phyloP scores from a whole-genome alignment of 2,113 vertebrate genomes.

The Vanacampus margaritifer region DNA sequence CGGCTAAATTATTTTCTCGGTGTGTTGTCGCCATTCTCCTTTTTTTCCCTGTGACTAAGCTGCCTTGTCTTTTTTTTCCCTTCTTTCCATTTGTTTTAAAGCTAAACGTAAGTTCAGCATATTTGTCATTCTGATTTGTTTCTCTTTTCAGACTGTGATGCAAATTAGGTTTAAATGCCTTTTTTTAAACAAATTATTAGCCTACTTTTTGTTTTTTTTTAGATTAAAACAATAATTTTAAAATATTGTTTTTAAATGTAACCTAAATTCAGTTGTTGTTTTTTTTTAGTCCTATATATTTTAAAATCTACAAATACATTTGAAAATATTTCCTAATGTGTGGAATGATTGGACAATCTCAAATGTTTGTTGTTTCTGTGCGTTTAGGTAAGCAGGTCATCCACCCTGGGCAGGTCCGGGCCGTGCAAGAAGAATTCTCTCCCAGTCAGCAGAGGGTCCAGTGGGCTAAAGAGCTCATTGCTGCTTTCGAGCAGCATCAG shows the following conservation, averaged over 20 bases:
- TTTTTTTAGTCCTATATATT: background rate
- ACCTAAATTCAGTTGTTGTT: background rate
- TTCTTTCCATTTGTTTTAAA: background rate
- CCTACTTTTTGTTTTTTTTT: background rate
- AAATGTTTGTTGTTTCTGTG: conserved; percentile 18
- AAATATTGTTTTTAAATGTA: background rate
- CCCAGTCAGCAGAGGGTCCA: conserved; percentile 85
- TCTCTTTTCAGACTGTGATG: background rate
- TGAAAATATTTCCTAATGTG: background rate
- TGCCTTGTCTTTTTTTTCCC: background rate
- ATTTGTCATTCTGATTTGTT: background rate
- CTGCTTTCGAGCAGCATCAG: conserved; percentile 89
- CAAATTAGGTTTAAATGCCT: background rate
- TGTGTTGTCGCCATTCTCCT: background rate
- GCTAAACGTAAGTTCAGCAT: background rate
- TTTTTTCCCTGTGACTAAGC: background rate
- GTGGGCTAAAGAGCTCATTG: conserved; percentile 91
- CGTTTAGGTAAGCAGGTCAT: conserved; percentile 94
- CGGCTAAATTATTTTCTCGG: conserved; percentile 1
- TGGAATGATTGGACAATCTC: background rate
- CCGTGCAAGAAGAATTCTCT: conserved; percentile 94
- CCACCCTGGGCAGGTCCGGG: conserved; percentile 89
- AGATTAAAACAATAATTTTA: too few relatives aligned
- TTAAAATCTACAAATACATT: background rate
- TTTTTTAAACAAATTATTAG: background rate